These are phyloP conservation scores for Jaculus jaculus DNA, from an alignment of 2,113 vertebrate genomes.

Conservation along the genomic window DNA sequence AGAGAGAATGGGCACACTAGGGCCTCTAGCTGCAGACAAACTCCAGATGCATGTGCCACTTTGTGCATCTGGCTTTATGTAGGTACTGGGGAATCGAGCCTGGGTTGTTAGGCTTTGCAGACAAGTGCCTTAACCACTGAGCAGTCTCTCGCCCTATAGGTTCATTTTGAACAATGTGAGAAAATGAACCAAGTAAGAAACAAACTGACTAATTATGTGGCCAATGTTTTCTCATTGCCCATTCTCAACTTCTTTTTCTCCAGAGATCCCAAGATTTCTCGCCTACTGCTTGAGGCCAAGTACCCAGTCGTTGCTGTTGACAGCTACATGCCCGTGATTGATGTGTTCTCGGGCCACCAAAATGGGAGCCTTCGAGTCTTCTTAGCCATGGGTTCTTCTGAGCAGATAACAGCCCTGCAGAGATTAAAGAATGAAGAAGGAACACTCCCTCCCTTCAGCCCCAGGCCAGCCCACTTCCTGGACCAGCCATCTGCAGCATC, in stretches of 20 bases:
- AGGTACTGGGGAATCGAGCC: no score
- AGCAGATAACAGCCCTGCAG: slow-evolving; percentile 91
- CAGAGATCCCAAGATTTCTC: slow-evolving; percentile 90
- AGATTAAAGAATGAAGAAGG: slow-evolving; percentile 87
- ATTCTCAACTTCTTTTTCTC: slow-evolving; percentile 6
- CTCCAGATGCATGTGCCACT: no score
- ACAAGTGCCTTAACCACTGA: no score
- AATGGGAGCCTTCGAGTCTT: slow-evolving; percentile 91
- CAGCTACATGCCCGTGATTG: slow-evolving; percentile 90
- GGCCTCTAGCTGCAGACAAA: no score
- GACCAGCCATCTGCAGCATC: slow-evolving; percentile 82
- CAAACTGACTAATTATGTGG: background rate
- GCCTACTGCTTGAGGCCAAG: slow-evolving; percentile 92
- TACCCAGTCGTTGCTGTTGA: slow-evolving; percentile 96
- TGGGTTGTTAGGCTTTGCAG: no score
- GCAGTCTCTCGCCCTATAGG: background rate
- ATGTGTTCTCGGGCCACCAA: slow-evolving; percentile 90
- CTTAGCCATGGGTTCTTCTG: slow-evolving; percentile 92
- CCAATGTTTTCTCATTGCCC: slow-evolving; percentile 34
- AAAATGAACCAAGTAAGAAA: slow-evolving; percentile 52
- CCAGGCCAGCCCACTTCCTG: slow-evolving; percentile 87
- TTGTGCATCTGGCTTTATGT: no score
- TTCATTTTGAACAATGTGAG: slow-evolving; percentile 46
- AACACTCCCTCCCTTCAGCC: slow-evolving; percentile 38
- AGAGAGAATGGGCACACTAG: no score